Conservation (phyloP, 64 coral and sea anemone species). For the Montipora sp. region DNA sequence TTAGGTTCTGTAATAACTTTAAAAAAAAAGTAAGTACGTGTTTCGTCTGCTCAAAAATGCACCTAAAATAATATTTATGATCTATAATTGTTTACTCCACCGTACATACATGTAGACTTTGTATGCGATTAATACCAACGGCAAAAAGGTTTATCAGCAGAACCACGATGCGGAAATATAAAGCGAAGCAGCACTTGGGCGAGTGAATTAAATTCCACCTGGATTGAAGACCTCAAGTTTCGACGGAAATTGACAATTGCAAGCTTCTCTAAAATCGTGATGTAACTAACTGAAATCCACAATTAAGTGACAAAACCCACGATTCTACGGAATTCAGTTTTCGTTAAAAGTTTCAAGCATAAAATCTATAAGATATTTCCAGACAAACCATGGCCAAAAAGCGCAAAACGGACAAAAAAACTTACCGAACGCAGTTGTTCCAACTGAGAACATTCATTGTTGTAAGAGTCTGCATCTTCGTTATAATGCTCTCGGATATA, state of each 20-base stretch:
- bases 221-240: neutral
- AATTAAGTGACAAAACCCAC: neutral
- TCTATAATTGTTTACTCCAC: too few relatives aligned
- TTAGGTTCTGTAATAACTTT: too few relatives aligned
- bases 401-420: neutral
- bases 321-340: neutral
- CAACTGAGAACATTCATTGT: slow-evolving; percentile 86
- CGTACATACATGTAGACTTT: too few relatives aligned
- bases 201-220: neutral
- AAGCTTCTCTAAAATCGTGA: too few relatives aligned
- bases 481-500: slow-evolving; percentile 94
- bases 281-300: too few relatives aligned
- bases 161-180: too few relatives aligned
- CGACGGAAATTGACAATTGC: too few relatives aligned
- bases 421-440: slow-evolving; percentile 93
- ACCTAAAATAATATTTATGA: too few relatives aligned
- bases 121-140: too few relatives aligned
- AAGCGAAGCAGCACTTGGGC: neutral
- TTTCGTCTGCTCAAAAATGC: too few relatives aligned
- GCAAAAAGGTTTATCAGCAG: too few relatives aligned
- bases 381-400: neutral
- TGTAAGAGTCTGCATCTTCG: slow-evolving; percentile 91
- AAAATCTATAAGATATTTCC: neutral
- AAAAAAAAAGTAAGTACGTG: too few relatives aligned
- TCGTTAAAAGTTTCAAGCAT: neutral